These are phyloP conservation scores for Apostichopus parvimensis DNA, from an alignment of 35 echinoderm and acorn worm genomes.

Conservation along the genomic window DNA sequence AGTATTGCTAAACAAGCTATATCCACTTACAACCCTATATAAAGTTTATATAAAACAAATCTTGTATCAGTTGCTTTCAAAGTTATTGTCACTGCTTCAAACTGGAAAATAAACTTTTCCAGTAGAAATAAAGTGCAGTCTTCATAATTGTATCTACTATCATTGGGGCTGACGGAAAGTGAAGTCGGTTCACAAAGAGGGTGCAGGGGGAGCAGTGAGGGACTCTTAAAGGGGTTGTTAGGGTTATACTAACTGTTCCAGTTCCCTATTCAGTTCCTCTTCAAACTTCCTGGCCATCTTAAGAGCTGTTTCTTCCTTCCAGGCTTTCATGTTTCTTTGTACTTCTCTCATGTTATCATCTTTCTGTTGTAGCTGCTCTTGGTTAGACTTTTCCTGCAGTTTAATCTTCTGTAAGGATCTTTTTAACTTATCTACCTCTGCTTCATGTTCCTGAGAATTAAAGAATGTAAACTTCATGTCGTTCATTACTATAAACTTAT, in stretches of 20 bases:
- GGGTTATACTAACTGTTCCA: slow-evolving; percentile 71
- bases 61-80: too few relatives aligned
- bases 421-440: slow-evolving; percentile 72
- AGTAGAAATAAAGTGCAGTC: neutral
- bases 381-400: slow-evolving; percentile 58
- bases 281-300: slow-evolving; percentile 99
- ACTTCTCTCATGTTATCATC: slow-evolving; percentile 82
- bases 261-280: slow-evolving; percentile 87
- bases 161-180: too few relatives aligned
- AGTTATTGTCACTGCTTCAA: too few relatives aligned
- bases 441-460: slow-evolving; percentile 52
- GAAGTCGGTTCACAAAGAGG: neutral
- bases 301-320: slow-evolving; percentile 97
- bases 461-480: too few relatives aligned
- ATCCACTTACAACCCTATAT: too few relatives aligned
- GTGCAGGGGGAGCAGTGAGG: neutral
- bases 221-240: too few relatives aligned
- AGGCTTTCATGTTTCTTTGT: slow-evolving; percentile 72
- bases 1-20: too few relatives aligned
- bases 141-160: too few relatives aligned
- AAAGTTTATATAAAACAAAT: too few relatives aligned
- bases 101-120: neutral
- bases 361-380: slow-evolving; percentile 70
- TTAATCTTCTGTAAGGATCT: slow-evolving; percentile 53
- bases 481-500: too few relatives aligned